Base-by-base conservation (phyloP, 92 coral and sea anemone species). In the Parazoanthus atlanticus region DNA sequence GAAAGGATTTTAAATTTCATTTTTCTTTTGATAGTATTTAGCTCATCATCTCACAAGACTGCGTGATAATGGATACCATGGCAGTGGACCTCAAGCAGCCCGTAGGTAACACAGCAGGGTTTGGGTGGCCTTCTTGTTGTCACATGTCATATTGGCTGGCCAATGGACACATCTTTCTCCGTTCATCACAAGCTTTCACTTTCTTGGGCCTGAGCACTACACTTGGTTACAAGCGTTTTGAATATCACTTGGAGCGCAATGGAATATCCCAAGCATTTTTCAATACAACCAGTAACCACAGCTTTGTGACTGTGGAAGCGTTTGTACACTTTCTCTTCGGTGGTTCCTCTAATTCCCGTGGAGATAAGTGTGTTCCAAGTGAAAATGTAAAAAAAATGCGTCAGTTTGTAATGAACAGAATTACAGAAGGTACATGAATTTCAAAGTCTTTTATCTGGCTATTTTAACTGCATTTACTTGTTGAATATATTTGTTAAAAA, bases 101-200 rank as follows among this genome's bases (percentile, higher is more conserved):
- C 13, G 23, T 83, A 70, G 86, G 86, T 66, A 83, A 83, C 86
- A 83, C 86, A 9, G 76, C 86, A n/a, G 86, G 86, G 38, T 83
- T 83, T 41, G 86, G 86, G 64, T 83, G 86, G 86, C 86, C 86
- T 0, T 67, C 86, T 25, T 83, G 86, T 83, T 83, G 86, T 67
- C 86, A 83, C 86, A 83, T 83, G 77, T 70, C 86, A 38, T 83
- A 83, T 83, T 83, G 86, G 86, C 64, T 83, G 86, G 86, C 76
- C 26, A 52, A 83, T 41, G 86, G 86, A 67, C 58, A 70, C 61
- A 83, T 61, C 61, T 83, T 83, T 70, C 61, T 83, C 36, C 86
- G 86, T 69, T 83, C 86, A 38, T 61, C 86, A 32, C 61, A 56
- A 38, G 86, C 86, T 41, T 83, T 83, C 64, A 40, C 58, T 83